A percentile compares a stretch with the other conserved stretches of the same genome.
phyloP scores from a whole-genome alignment of 2,797 vertebrate species.

The Galagoides demidoff region DNA sequence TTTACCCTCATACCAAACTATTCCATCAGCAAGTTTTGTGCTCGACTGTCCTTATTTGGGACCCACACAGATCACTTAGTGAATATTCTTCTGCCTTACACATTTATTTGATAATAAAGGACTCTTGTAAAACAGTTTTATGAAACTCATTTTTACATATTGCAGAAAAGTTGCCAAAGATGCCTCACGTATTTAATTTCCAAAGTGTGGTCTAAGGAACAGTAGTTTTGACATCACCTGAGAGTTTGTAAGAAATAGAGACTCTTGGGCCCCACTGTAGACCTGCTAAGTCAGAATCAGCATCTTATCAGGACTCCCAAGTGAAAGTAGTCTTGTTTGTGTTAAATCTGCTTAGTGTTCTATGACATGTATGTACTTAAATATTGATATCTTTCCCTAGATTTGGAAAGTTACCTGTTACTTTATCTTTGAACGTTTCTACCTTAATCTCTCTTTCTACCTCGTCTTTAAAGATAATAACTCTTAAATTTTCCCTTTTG shows the following conservation, averaged over 20 bases:
- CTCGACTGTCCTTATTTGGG: neutral
- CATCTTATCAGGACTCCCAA: conserved; percentile 6
- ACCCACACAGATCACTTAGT: neutral
- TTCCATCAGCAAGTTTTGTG: neutral
- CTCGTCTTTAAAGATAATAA: no score
- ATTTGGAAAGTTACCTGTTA: no score
- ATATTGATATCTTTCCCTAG: no score
- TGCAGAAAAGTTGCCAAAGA: conserved; percentile 16
- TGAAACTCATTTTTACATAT: neutral
- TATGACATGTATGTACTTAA: no score
- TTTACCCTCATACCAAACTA: neutral
- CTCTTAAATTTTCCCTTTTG: no score
- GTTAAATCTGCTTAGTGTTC: no score
- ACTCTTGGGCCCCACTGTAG: neutral
- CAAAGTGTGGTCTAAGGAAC: neutral
- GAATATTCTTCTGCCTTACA: conserved; percentile 8
- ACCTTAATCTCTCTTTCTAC: no score
- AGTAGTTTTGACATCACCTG: neutral
- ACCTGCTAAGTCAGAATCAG: neutral
- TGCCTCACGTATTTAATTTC: neutral
- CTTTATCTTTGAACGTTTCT: no score
- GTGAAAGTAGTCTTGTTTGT: neutral
- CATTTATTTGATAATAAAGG: neutral
- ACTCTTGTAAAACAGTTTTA: neutral
- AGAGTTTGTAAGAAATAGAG: neutral